Conservation (phyloP, 1,140 invertebrate species). For the Drosophila arawakana region DNA sequence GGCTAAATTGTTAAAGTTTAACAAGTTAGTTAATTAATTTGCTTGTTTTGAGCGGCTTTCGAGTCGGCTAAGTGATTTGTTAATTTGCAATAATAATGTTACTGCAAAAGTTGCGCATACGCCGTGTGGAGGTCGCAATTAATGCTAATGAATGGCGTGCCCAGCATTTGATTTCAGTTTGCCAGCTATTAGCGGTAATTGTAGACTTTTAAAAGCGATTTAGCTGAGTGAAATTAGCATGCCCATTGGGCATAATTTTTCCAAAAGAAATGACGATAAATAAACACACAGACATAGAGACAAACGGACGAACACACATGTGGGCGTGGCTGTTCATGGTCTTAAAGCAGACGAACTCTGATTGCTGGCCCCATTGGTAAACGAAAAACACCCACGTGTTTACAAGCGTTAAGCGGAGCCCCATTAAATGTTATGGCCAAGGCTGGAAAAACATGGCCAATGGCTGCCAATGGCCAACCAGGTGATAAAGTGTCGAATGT, state of each 20-base stretch:
- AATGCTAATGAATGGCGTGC: constrained; percentile 66
- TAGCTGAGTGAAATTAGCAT: constrained; percentile 76
- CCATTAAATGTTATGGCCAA: constrained; percentile 78
- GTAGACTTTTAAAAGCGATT: constrained; percentile 67
- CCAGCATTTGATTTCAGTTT: constrained; percentile 55
- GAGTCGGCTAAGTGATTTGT: constrained; percentile 71
- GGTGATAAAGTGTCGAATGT: constrained; percentile 78
- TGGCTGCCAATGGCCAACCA: constrained; percentile 66
- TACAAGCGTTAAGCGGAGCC: constrained; percentile 78
- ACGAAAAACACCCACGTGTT: constrained; percentile 64
- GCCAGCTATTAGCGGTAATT: constrained; percentile 77
- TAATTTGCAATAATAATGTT: constrained; percentile 76
- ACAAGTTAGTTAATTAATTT: constrained; percentile 78
- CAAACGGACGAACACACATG: constrained; percentile 19
- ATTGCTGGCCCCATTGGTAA: constrained; percentile 38
- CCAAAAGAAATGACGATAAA: constrained; percentile 33
- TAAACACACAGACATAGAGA: constrained; percentile 28
- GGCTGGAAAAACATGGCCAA: constrained; percentile 56
- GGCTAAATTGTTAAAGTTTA: constrained; percentile 70
- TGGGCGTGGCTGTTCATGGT: constrained; percentile 20
- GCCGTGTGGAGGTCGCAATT: constrained; percentile 63
- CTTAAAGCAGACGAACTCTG: constrained; percentile 30
- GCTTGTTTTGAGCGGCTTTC: constrained; percentile 50
- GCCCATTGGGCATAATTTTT: constrained; percentile 74
- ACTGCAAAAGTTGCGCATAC: constrained; percentile 36